Evolutionary conservation across 2,888 invertebrate genomes (phyloP), one percentile per base, ranked within the genome.

Genomic region (Choristoneura rosaceana): DNA sequence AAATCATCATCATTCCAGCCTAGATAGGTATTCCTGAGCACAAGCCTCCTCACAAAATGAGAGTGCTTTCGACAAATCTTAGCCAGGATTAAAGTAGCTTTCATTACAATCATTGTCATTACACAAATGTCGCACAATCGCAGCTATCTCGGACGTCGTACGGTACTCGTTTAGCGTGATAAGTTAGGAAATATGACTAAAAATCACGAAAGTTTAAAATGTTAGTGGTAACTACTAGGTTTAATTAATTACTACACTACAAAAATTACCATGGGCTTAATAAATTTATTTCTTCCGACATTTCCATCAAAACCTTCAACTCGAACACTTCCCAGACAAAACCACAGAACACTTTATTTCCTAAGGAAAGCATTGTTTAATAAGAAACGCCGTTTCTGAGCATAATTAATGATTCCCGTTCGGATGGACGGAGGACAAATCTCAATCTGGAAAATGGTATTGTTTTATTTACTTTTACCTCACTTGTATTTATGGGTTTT

Each of bases 331-430:
- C 41, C 3, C 7, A 15, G 52, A 71, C 17, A 38, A 64, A 63
- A 70, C 47, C 64, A 38, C 60, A 50, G 25, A 34, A 55, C 71
- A 67, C 67, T 71, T 71, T 67, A 68, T 71, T 71, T 71, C 58
- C 67, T 45, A 63, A 62, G 62, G 71, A 71, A 71, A 71, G 45
- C 62, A 59, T 71, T 71, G 71, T 71, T 67, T 63, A 64, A 64
- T 64, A 63, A 68, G 71, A 71, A 71, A 67, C 58, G 71, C 67
- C 67, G 45, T 67, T 47, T 7, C 45, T 47, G 67, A 71, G 38
- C 25, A 38, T 62, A 71, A 71, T 71, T 71, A 68, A 71, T 71
- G 71, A 71, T 62, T 38, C 47, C 45, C 61, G 17, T 3, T 14
- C 71, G 38, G 25, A 67, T 55, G 66, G 66, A 71, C 38, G 38